Conservation (phyloP, 2,888 invertebrate species). For the Leptinotarsa juncta region DNA sequence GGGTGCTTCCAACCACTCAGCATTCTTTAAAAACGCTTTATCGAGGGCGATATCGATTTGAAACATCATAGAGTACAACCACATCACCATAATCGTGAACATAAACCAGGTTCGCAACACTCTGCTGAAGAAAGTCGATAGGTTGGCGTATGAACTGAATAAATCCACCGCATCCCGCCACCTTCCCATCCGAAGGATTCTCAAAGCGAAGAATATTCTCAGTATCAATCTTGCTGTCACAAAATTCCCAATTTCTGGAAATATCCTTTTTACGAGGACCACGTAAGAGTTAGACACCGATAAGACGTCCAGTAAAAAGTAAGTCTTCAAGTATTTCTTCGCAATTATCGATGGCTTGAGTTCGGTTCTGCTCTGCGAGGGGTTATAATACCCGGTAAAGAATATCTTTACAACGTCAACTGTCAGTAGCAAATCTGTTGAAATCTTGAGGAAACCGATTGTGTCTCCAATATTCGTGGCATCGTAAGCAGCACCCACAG, state of each 20-base stretch:
- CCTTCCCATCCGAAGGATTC: slow-evolving; percentile 27
- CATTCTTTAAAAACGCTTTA: background rate
- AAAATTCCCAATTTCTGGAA: background rate
- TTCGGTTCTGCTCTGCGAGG: slow-evolving; percentile 33
- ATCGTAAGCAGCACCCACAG: slow-evolving; percentile 26
- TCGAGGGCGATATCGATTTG: background rate
- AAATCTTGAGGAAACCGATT: background rate
- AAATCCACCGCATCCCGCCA: slow-evolving; percentile 23
- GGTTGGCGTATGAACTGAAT: slow-evolving; percentile 21
- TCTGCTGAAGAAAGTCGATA: slow-evolving; percentile 23
- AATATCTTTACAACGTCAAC: slow-evolving; percentile 42
- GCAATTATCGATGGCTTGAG: slow-evolving; percentile 31
- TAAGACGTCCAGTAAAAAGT: slow-evolving; percentile 30
- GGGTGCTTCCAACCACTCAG: background rate
- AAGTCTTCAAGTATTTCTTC: slow-evolving; percentile 33
- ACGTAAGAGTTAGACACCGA: background rate
- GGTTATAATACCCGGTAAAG: slow-evolving; percentile 46
- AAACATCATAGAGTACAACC: slow-evolving; percentile 13
- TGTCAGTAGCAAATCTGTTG: slow-evolving; percentile 31
- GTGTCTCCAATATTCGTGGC: background rate
- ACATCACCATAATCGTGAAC: slow-evolving; percentile 19
- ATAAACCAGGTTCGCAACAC: slow-evolving; percentile 14
- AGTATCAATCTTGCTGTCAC: background rate
- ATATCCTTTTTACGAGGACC: background rate
- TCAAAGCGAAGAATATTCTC: background rate